These are phyloP conservation scores for Caenorhabditis sulstoni DNA, from an alignment of 2,888 invertebrate species.

Conservation along the genomic window DNA sequence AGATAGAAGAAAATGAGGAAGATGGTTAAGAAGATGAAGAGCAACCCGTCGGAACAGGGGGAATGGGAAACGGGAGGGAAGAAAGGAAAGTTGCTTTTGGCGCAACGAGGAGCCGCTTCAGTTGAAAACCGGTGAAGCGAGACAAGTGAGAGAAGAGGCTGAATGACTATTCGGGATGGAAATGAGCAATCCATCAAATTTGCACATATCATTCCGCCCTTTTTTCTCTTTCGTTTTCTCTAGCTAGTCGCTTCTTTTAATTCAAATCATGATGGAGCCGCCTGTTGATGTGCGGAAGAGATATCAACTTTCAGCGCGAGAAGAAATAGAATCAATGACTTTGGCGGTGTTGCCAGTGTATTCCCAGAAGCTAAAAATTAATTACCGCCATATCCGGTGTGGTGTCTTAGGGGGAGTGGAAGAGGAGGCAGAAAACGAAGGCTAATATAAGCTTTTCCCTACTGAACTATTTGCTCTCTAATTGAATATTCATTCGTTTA, in stretches of 20 bases:
- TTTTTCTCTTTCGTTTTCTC: constrained; percentile 6
- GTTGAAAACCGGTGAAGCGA: constrained; percentile 60
- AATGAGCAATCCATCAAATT: constrained; percentile 55
- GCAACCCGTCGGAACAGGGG: neutral
- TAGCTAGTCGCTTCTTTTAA: neutral
- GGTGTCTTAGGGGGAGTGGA: neutral
- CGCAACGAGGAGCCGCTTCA: constrained; percentile 43
- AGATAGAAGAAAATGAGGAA: no score
- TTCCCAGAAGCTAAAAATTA: constrained; percentile 26
- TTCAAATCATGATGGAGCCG: neutral
- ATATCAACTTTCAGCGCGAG: no score
- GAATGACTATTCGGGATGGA: constrained; percentile 56
- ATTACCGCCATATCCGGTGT: constrained; percentile 49
- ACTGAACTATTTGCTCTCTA: constrained; percentile 58
- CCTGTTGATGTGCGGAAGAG: no score
- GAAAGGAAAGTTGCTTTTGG: constrained; percentile 52
- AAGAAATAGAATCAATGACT: neutral
- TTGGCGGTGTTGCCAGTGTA: neutral
- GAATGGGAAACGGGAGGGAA: constrained; percentile 28
- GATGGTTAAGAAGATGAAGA: no score
- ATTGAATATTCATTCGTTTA: constrained; percentile 59
- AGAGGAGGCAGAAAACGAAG: constrained; percentile 1
- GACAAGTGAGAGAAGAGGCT: constrained; percentile 51
- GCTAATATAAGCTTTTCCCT: constrained; percentile 48
- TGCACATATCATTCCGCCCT: constrained; percentile 38